Percentiles rank a stretch among this genome's conserved stretches.
Evolutionary conservation across 2,797 vertebrate species (phyloP).

Genomic region (Pristis pectinata): DNA sequence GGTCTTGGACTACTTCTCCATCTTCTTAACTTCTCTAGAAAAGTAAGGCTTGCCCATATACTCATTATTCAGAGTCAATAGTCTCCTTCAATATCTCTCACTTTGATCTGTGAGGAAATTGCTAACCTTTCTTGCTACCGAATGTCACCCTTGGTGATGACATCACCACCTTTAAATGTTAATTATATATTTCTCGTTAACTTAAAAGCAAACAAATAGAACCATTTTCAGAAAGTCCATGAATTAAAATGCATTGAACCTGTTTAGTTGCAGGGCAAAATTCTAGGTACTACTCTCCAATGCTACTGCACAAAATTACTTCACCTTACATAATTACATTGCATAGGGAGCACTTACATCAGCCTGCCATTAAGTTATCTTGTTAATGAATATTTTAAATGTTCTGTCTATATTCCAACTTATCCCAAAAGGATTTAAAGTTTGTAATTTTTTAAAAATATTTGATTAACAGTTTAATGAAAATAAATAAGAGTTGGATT

Average conservation of each 20-base stretch:
- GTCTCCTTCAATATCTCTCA: not conserved
- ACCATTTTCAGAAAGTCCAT: not conserved
- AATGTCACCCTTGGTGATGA: not conserved
- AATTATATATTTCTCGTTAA: not conserved
- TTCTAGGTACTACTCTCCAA: not conserved
- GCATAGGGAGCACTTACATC: not conserved
- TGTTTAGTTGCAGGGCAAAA: not conserved
- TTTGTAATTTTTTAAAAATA: not conserved
- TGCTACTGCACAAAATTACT: not conserved
- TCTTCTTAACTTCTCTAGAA: not conserved
- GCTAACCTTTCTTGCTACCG: not conserved
- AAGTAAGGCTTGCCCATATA: not conserved
- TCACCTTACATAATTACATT: not conserved
- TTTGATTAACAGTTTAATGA: not conserved
- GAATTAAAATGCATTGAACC: not conserved
- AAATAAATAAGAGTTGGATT: not conserved
- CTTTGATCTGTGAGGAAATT: not conserved
- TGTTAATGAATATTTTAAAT: not conserved
- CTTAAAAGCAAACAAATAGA: no score
- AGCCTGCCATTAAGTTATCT: not conserved
- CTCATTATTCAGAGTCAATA: not conserved
- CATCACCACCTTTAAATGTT: not conserved
- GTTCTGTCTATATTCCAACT: not conserved
- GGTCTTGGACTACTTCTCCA: not conserved
- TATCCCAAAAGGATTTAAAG: not conserved